Conservation (phyloP, 1,140 invertebrate species). For the Carposina sasakii region DNA sequence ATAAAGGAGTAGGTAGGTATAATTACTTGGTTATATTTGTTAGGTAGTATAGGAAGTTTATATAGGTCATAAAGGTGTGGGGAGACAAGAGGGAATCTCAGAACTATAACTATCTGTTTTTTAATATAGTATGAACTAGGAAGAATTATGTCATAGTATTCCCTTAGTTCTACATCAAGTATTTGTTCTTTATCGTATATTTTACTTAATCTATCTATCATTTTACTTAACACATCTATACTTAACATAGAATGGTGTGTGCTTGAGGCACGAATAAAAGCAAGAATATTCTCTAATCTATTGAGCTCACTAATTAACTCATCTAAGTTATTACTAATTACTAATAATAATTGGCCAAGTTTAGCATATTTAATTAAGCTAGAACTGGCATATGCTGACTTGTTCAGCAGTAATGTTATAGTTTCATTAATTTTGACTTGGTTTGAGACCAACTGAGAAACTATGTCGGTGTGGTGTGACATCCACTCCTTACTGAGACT, state of each 20-base stretch:
- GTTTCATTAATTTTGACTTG: neutral
- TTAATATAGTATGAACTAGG: slow-evolving; percentile 3
- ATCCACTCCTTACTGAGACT: too few species aligned
- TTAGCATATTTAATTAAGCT: slow-evolving; percentile 8
- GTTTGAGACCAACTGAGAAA: neutral
- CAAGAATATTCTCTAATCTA: slow-evolving; percentile 12
- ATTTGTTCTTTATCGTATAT: slow-evolving; percentile 5
- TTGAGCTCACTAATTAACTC: slow-evolving; percentile 1
- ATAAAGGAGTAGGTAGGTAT: slow-evolving; percentile 4
- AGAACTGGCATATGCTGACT: neutral
- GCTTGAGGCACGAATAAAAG: slow-evolving; percentile 4
- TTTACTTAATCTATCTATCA: slow-evolving; percentile 2
- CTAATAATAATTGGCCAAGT: slow-evolving; percentile 2
- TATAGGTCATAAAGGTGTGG: neutral
- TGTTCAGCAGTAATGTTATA: neutral
- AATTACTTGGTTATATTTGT: slow-evolving; percentile 1
- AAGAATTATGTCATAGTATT: slow-evolving; percentile 13
- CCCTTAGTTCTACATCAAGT: slow-evolving; percentile 11
- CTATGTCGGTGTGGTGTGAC: too few species aligned
- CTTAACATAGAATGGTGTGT: slow-evolving; percentile 12
- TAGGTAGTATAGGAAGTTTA: neutral
- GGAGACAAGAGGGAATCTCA: neutral
- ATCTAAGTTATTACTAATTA: slow-evolving; percentile 7
- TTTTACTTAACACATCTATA: slow-evolving; percentile 5
- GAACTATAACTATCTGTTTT: slow-evolving; percentile 4